Evolutionary conservation across 2,888 invertebrate species (phyloP).

Genomic region (Rhingia rostrata): DNA sequence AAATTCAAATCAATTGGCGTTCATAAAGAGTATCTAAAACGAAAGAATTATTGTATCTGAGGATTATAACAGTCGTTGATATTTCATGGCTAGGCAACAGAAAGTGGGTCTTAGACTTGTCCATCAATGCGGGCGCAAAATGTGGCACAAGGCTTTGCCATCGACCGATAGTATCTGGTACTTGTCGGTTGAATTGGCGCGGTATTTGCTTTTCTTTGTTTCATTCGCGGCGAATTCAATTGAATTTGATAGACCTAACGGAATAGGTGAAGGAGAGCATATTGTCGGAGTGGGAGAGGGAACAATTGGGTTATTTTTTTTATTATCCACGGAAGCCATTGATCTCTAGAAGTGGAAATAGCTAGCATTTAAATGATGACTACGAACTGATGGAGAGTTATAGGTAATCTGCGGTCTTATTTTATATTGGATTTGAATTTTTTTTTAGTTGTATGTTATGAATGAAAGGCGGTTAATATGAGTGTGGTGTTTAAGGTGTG

Average conservation of each 20-base stretch:
- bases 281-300: neutral
- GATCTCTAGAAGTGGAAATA: no score
- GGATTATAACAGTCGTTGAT: slow-evolving; percentile 18
- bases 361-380: no score
- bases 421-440: no score
- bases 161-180: neutral
- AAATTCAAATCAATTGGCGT: slow-evolving; percentile 16
- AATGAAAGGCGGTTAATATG: no score
- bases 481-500: no score
- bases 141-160: slow-evolving; percentile 62
- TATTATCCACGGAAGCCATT: no score
- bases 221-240: slow-evolving; percentile 13
- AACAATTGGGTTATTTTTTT: neutral
- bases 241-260: neutral
- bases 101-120: slow-evolving; percentile 55
- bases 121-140: slow-evolving; percentile 32
- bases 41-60: slow-evolving; percentile 26
- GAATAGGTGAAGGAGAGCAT: neutral
- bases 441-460: no score
- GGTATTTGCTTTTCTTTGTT: slow-evolving; percentile 13
- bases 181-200: slow-evolving; percentile 36
- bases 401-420: neutral
- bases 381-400: neutral
- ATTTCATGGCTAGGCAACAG: slow-evolving; percentile 60
- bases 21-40: neutral